Evolutionary conservation across 1,140 invertebrate species (phyloP).

Genomic region (Bombus huntii): DNA sequence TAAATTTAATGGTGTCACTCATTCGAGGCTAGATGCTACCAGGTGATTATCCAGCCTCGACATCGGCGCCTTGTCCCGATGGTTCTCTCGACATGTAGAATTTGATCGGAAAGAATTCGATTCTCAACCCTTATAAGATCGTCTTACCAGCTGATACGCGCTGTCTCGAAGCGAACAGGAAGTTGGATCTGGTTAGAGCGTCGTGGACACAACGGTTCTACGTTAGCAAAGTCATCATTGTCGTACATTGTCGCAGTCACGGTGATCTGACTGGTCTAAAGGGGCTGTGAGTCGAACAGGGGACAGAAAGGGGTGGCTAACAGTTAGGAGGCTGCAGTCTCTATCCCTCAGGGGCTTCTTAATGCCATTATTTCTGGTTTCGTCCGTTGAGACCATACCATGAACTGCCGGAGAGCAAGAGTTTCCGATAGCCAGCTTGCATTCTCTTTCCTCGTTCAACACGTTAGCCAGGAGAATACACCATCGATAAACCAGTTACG

Average conservation of each 20-base stretch:
- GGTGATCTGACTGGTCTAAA: constrained; percentile 45
- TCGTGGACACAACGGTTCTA: constrained; percentile 35
- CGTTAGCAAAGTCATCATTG: constrained; percentile 39
- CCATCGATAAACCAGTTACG: constrained; percentile 47
- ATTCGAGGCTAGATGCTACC: constrained; percentile 3
- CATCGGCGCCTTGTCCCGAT: background rate
- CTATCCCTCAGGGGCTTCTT: constrained; percentile 75
- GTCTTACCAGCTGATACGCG: constrained; percentile 60
- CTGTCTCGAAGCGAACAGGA: constrained; percentile 45
- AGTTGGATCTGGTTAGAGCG: constrained; percentile 75
- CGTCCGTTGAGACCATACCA: constrained; percentile 39
- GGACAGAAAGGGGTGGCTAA: constrained; percentile 38
- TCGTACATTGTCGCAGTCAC: constrained; percentile 16
- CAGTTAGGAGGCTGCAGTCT: constrained; percentile 80
- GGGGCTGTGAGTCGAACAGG: constrained; percentile 69
- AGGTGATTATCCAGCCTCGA: constrained; percentile 19
- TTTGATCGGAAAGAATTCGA: constrained; percentile 43
- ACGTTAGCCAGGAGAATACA: background rate
- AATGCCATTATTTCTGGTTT: constrained; percentile 80
- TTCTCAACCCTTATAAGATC: constrained; percentile 74
- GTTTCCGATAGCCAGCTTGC: constrained; percentile 40
- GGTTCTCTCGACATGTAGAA: constrained; percentile 16
- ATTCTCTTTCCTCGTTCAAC: background rate
- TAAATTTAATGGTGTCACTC: constrained; percentile 30
- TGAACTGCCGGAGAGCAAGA: constrained; percentile 21